phyloP scores from a whole-genome alignment of 2,113 vertebrate species.

The Takifugu flavidus region DNA sequence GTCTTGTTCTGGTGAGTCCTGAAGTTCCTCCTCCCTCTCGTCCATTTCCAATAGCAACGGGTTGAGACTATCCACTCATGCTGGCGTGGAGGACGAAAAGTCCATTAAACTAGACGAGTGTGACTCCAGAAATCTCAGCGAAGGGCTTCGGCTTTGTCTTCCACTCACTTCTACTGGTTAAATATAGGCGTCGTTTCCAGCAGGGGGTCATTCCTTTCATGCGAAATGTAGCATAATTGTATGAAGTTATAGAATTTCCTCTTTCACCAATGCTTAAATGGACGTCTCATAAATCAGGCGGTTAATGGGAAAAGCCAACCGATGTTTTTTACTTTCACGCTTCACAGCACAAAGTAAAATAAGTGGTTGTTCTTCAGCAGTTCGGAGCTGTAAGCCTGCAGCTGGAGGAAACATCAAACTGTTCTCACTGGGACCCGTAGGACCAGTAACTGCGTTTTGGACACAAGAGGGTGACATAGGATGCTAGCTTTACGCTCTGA shows the following conservation, averaged over 20 bases:
- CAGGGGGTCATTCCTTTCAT: not conserved
- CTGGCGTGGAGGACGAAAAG: not conserved
- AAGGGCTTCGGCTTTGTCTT: too few relatives aligned
- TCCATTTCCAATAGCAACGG: not conserved
- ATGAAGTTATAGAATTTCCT: constrained; percentile 17
- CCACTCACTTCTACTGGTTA: too few relatives aligned
- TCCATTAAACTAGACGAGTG: not conserved
- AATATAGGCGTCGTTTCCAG: too few relatives aligned
- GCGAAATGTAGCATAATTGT: constrained; percentile 28
- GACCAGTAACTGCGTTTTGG: too few relatives aligned
- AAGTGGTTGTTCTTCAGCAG: too few relatives aligned
- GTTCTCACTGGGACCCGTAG: too few relatives aligned
- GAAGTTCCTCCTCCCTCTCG: not conserved
- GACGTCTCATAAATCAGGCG: constrained; percentile 8
- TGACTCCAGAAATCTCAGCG: too few relatives aligned
- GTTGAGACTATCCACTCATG: not conserved
- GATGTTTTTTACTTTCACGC: not conserved
- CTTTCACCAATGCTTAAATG: constrained; percentile 2
- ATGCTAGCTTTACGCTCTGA: too few relatives aligned
- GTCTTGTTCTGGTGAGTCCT: not conserved
- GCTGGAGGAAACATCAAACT: too few relatives aligned
- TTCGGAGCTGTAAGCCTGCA: too few relatives aligned
- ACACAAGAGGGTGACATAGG: too few relatives aligned
- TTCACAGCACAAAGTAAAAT: not conserved
- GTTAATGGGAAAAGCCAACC: not conserved